Conservation (phyloP, 2,113 vertebrate genomes). For the Notarius quadriscutis region DNA sequence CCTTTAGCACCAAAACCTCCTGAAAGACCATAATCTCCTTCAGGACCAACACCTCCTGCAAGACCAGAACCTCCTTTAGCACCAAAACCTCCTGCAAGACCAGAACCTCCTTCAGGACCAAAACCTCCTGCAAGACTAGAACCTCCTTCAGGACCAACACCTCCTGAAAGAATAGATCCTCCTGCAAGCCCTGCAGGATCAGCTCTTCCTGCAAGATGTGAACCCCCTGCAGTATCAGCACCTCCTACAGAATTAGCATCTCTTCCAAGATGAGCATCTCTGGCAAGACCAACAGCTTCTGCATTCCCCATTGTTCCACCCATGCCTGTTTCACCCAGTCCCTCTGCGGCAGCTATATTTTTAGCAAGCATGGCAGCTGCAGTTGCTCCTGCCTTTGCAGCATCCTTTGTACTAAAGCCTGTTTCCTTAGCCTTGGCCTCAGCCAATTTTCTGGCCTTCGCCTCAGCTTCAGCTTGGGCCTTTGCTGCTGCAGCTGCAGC, state of each 20-base stretch:
- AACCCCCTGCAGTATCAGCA: neutral
- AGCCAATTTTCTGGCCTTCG: conserved; percentile 41
- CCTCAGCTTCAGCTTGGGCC: conserved; percentile 44
- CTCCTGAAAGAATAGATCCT: neutral
- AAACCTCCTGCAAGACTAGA: neutral
- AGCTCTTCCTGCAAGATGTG: neutral
- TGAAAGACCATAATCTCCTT: neutral
- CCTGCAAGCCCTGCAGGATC: neutral
- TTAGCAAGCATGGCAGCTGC: neutral
- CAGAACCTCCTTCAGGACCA: neutral
- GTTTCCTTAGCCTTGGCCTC: conserved; percentile 36
- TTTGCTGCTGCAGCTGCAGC: conserved; percentile 45
- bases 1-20: neutral
- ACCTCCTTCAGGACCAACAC: neutral
- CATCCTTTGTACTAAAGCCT: conserved; percentile 27
- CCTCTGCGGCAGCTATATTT: neutral
- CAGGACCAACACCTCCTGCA: neutral
- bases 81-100: neutral
- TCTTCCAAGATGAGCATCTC: neutral
- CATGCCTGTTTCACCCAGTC: neutral
- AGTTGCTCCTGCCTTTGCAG: conserved; percentile 32
- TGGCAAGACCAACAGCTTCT: neutral
- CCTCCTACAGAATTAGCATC: neutral
- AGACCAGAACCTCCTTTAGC: neutral
- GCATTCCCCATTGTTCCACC: neutral